Evolutionary conservation across 1,140 invertebrate genomes (phyloP).

Genomic region (Drosophila pseudoananassae): DNA sequence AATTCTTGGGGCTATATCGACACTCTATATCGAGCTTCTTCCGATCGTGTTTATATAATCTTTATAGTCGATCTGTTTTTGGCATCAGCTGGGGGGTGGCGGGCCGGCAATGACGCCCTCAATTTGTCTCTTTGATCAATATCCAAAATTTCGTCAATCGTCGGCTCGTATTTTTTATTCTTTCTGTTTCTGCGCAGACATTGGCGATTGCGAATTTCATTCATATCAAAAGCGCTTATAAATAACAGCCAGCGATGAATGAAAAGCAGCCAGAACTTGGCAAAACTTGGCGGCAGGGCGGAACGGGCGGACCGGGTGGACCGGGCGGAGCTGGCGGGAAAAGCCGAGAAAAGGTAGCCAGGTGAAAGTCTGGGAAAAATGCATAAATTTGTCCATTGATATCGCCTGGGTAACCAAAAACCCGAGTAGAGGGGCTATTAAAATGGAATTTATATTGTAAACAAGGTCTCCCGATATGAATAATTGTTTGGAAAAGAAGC

Average conservation of each 20-base stretch:
- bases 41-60: conserved; percentile 35
- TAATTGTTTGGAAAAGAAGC: not conserved
- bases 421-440: conserved; percentile 16
- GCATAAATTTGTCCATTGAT: conserved; percentile 62
- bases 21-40: conserved; percentile 1
- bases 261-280: conserved; percentile 37
- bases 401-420: conserved; percentile 24
- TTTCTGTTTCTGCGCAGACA: not conserved
- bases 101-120: conserved; percentile 54
- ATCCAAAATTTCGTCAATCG: conserved; percentile 74
- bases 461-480: conserved; percentile 15
- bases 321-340: too few relatives aligned
- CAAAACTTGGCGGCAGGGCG: not conserved
- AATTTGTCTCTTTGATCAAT: conserved; percentile 69
- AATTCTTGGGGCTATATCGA: not conserved
- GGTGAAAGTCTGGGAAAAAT: conserved; percentile 67
- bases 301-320: too few relatives aligned
- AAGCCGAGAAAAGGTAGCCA: not conserved
- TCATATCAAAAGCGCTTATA: conserved; percentile 40
- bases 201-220: conserved; percentile 23
- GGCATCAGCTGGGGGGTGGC: conserved; percentile 9
- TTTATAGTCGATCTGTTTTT: conserved; percentile 15
- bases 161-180: conserved; percentile 3
- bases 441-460: conserved; percentile 28
- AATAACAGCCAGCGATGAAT: conserved; percentile 44